Evolutionary conservation across 2,888 invertebrate genomes (phyloP), one percentile per base, ranked within the genome.

Genomic region (Capitulum mitella): DNA sequence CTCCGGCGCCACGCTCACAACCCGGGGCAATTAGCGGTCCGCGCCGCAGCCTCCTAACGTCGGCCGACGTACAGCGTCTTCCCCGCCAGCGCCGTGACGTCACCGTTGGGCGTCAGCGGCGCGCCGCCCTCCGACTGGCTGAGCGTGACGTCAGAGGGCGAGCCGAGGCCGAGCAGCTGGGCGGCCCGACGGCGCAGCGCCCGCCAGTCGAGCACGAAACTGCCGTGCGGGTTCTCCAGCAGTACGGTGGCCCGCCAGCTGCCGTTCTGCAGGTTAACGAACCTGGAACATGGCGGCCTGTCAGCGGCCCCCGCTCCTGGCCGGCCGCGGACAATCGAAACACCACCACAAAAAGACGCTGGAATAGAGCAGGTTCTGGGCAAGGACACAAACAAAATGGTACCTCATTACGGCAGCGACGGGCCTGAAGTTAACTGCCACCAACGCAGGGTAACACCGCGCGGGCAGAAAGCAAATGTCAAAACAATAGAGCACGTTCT

Each of bases 151-250:
- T 64, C 64, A 37, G 6, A 34, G 1, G 70, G 70, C 37, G 58
- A 29, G n/a, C 26, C 22, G 29, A 29, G 14, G 26, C 29, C 48
- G 12, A 61, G 37, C 61, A 77, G 37, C 26, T 22, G 48, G 37
- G 37, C 54, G 48, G 37, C 48, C 0, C 54, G 77, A 3, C 61
- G 54, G 5, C 37, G n/a, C n/a, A 77, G 37, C 8, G 37, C 16
- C 14, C 12, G 14, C 37, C 6, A 78, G 34, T 19, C 83, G 83
- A 6, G 22, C 70, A 70, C 40, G 40, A 37, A 70, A 26, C 70
- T 70, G 37, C 90, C 91, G 77, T 85, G 82, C 1, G 92, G 92
- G 86, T 92, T 92, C 86, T 92, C 92, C 81, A 91, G 83, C 80
- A 92, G 87, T 43, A 92, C 82, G 0, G 91, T 90, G 14, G 87